Percentiles rank a stretch among this genome's conserved stretches.
These are phyloP conservation scores for Buphagus erythrorhynchus DNA, from an alignment of 2,797 vertebrate genomes.

Conservation along the genomic window DNA sequence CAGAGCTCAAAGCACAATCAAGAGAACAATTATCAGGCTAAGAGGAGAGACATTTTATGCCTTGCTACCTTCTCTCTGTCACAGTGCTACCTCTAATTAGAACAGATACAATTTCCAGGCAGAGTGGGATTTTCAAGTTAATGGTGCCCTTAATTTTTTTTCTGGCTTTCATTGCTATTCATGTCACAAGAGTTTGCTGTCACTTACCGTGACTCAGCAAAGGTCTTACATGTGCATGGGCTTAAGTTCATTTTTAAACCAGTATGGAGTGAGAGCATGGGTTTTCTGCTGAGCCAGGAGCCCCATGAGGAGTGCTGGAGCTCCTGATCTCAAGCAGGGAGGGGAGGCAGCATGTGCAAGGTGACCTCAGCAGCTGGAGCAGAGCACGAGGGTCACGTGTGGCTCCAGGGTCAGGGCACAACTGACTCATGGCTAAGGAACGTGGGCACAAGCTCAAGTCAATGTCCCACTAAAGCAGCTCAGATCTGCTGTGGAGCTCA, in stretches of 20 bases:
- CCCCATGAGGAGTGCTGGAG: not conserved
- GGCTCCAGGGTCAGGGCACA: not conserved
- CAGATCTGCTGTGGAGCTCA: not conserved
- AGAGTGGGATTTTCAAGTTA: conserved; percentile 10
- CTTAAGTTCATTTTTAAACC: not conserved
- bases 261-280: not conserved
- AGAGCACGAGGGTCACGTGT: accelerated
- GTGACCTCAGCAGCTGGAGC: not conserved
- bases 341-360: not conserved
- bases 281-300: not conserved
- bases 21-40: conserved; percentile 8
- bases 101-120: not conserved
- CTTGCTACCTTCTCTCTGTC: not conserved
- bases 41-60: not conserved
- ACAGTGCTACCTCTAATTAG: not conserved
- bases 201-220: not conserved
- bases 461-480: not conserved
- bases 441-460: not conserved
- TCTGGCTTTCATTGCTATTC: not conserved
- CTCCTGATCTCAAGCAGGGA: not conserved
- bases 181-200: not conserved
- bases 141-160: not conserved
- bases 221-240: accelerated
- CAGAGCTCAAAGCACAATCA: not conserved
- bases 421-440: not conserved